Conservation (phyloP, 2,888 invertebrate genomes). For the Ischnus inquisitorius region DNA sequence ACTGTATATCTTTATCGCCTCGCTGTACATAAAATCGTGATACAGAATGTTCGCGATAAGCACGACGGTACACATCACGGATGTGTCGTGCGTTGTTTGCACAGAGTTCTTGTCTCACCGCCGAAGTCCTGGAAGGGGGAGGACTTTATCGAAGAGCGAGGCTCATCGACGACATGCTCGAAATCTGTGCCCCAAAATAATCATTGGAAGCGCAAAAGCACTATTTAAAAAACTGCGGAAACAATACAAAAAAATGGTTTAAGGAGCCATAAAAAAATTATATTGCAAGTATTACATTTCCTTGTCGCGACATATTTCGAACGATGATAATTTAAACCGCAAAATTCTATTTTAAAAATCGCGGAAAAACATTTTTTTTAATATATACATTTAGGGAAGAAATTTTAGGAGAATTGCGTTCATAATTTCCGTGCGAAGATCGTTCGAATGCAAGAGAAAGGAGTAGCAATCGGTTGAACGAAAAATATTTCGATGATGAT, state of each 20-base stretch:
- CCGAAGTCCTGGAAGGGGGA: neutral
- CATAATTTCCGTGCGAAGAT: too few relatives aligned
- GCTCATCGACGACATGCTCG: slow-evolving; percentile 35
- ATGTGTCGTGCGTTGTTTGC: neutral
- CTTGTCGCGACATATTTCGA: too few relatives aligned
- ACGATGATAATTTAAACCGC: too few relatives aligned
- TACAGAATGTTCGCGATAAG: slow-evolving; percentile 27
- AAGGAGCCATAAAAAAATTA: too few relatives aligned
- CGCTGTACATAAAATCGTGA: slow-evolving; percentile 40
- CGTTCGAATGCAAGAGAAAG: too few relatives aligned
- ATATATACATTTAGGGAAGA: too few relatives aligned
- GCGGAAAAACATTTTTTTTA: too few relatives aligned
- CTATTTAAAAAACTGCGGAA: neutral
- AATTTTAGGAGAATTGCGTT: too few relatives aligned
- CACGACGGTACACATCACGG: slow-evolving; percentile 4
- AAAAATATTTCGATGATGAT: neutral
- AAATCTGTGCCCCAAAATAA: slow-evolving; percentile 52
- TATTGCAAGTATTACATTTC: too few relatives aligned
- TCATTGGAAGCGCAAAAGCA: slow-evolving; percentile 42
- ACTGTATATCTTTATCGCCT: slow-evolving; percentile 16
- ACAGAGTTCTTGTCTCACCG: slow-evolving; percentile 11
- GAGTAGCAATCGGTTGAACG: too few relatives aligned
- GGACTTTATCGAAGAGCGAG: slow-evolving; percentile 14
- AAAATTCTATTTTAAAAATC: too few relatives aligned
- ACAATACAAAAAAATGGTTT: too few relatives aligned